Evolutionary conservation across 2,888 invertebrate genomes (phyloP), one percentile per base, ranked within the genome.

Genomic region (Dynastes hyllus): DNA sequence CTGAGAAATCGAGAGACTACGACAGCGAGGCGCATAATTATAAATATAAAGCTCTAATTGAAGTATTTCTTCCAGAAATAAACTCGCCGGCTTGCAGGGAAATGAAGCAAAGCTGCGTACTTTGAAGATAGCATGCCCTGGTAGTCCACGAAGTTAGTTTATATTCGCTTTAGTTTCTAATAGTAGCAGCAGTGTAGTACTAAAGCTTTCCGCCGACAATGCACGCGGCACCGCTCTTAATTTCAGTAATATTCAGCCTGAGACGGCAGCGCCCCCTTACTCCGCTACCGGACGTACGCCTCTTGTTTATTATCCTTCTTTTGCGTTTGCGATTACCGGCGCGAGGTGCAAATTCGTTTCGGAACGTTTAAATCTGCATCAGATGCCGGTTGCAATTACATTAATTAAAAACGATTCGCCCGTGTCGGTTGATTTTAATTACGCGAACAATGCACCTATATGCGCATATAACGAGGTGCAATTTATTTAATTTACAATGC

Each of bases 101-200:
- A 58, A 69, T 29, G 51, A 69, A 69, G 50, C 51, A 69, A 69
- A 69, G 50, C 69, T 69, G 51, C 13, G 69, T 69, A 51, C 69
- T 69, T 69, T 69, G 69, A 69, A 51, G 69, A 69, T 63, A 58
- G 16, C 8, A 22, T 58, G 55, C n/a, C 8, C 55, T 22, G 22
- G 16, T n/a, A 16, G 51, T 51, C 50, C 13, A 51, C 29, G 51
- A 53, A 69, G 22, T 69, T 69, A 51, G 51, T 69, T 51, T 29
- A 51, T 69, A 69, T 69, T 69, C 69, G 1, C 63, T 22, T 29
- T 50, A 69, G 50, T 27, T 51, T 29, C 51, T n/a, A 29, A 6
- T 16, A 11, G 45, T 11, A 45, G 45, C 45, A 8, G 45, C 45
- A 2, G 45, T 11, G 11, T 11, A 11, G 45, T 11, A 11, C 6